Base-by-base conservation (phyloP, 2,888 invertebrate genomes). In the Drosophila flavopinicola region DNA sequence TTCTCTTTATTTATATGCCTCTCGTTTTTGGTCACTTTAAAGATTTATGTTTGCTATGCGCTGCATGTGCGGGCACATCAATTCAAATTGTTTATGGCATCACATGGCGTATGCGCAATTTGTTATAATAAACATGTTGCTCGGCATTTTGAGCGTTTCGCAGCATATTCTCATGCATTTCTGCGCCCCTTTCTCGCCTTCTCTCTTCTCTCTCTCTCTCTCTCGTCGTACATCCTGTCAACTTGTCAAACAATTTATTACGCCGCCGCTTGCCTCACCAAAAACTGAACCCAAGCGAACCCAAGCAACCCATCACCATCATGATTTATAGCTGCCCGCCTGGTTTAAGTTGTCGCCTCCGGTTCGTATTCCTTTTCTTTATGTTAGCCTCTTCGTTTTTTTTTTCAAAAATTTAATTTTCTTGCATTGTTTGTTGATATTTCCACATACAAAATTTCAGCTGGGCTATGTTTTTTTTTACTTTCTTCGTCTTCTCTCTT, bases 91-190 rank as follows among this genome's bases (percentile, higher is more conserved):
- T 72, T 65, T 60, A 69, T 66, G 78, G 82, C 74, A 64, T 74
- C 82, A 78, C 76, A 82, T 82, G 85, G 85, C 74, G 80, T 82
- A 82, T 82, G 71, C 76, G 82, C 79, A 85, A 82, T 82, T 85
- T 85, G 78, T 85, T 85, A 85, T 85, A 80, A 82, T 80, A 80
- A 80, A 85, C 80, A 80, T 85, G 85, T 82, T 82, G 85, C 82
- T 67, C 65, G 61, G 53, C 75, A 65, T 68, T 67, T 67, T 35
- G 56, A 54, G 17, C 42, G 42, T 24, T 15, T 13, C 24, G 6
- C 72, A 52, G 66, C 42, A 24, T 29, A 5, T n/a, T 10, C 44
- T 11, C 30, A 11, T n/a, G 11, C 38, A 9, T 15, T n/a, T 20
- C 20, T 20, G 20, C 20, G 4, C 20, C 20, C n/a, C 17, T 25